Evolutionary conservation across 2,888 invertebrate genomes (phyloP), one percentile per base, ranked within the genome.

Genomic region (Conistra vaccinii): DNA sequence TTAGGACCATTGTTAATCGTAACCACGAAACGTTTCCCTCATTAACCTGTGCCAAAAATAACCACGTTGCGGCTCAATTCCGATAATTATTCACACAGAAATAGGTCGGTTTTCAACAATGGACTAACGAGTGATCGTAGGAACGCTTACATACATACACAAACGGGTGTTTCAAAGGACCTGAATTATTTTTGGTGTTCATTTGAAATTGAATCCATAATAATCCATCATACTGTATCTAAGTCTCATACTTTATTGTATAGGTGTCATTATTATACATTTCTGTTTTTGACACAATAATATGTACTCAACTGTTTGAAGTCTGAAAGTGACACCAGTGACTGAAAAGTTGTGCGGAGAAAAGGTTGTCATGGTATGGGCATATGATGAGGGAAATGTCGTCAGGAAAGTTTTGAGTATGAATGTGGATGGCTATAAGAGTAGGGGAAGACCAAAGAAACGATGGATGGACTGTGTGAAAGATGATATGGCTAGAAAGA

Each of bases 31-130:
- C 48, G 72, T 61, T 74, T 48, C 61, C 66, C 69, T 81, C 85
- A 81, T 84, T 74, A 80, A 63, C 73, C 68, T 73, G 58, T 66
- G 57, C 79, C 76, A 77, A 86, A 85, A 81, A 82, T 85, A 82
- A 81, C 61, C 55, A 55, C 76, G 12, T 39, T 48, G 51, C 32
- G 42, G 42, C 26, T 68, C 35, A 70, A 60, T 81, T 80, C 57
- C 66, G 61, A 84, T 81, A 68, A 81, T 69, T 85, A 63, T 74
- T 81, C 66, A 60, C 26, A 51, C 62, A 63, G 48, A 76, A 85
- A 85, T 81, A 81, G 71, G 77, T 76, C 69, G 60, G 67, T 84
- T 71, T 81, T 58, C 53, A 69, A 85, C 71, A 81, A 66, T 69
- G 61, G 51, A 32, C 79, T 79, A 79, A 79, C 72, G 58, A 83